phyloP scores from a whole-genome alignment of 2,113 vertebrate genomes.

The Bathybates hornii region DNA sequence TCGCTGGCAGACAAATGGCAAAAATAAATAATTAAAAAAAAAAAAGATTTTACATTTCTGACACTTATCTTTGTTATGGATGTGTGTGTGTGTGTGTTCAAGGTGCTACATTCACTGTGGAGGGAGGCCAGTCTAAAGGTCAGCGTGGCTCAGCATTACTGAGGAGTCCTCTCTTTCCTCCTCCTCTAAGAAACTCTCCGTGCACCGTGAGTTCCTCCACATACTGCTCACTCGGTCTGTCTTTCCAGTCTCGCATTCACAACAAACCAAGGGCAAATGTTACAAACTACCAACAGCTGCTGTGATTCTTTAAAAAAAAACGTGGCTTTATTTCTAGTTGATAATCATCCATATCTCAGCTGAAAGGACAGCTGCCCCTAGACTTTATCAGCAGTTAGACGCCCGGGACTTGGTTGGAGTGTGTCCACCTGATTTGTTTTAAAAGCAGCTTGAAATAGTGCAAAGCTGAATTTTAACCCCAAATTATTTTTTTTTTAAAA shows the following conservation, averaged over 20 bases:
- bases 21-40: background rate
- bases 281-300: background rate
- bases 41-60: background rate
- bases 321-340: background rate
- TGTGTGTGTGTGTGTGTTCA: slow-evolving; percentile 1
- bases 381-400: background rate
- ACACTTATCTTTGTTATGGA: background rate
- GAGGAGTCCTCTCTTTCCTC: slow-evolving; percentile 82
- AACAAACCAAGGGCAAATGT: background rate
- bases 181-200: slow-evolving; percentile 87
- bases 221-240: background rate
- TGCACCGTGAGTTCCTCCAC: slow-evolving; percentile 79
- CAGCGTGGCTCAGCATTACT: slow-evolving; percentile 69
- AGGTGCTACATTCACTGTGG: slow-evolving; percentile 79
- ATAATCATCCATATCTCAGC: background rate
- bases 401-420: background rate
- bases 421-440: background rate
- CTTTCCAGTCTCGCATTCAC: background rate
- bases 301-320: background rate
- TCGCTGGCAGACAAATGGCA: background rate
- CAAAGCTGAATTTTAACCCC: background rate
- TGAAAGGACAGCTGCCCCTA: background rate
- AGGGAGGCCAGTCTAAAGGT: slow-evolving; percentile 74
- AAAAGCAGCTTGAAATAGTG: background rate
- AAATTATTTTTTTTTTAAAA: background rate